Evolutionary conservation across 2,113 vertebrate species (phyloP).

Genomic region (Etia nguti): DNA sequence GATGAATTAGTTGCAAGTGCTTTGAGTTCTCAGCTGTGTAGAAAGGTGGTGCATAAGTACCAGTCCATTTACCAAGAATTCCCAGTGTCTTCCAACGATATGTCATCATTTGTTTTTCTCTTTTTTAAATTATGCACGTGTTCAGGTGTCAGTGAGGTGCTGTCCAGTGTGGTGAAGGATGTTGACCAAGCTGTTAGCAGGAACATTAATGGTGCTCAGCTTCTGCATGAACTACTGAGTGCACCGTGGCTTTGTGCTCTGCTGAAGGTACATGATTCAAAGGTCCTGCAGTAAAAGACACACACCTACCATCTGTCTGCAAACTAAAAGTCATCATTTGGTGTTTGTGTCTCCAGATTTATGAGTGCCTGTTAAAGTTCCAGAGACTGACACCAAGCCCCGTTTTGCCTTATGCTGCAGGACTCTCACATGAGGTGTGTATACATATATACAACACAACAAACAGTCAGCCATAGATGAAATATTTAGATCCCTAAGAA

Average conservation of each 20-base stretch:
- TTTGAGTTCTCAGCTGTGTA: not conserved
- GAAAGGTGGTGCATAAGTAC: not conserved
- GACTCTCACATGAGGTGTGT: slow-evolving; percentile 76
- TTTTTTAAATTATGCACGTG: not conserved
- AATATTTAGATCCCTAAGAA: not conserved
- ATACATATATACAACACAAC: not conserved
- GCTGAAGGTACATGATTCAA: slow-evolving; percentile 73
- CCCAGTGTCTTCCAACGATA: not conserved
- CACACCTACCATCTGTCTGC: not conserved
- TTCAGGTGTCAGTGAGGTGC: slow-evolving; percentile 74
- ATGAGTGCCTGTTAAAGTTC: slow-evolving; percentile 82
- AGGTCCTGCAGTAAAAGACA: not conserved
- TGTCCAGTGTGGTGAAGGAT: slow-evolving; percentile 78
- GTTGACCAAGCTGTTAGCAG: slow-evolving; percentile 74
- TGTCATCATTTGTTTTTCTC: not conserved
- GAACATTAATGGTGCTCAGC: slow-evolving; percentile 73
- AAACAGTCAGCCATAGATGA: not conserved
- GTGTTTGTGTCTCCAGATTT: slow-evolving; percentile 76
- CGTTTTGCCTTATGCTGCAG: slow-evolving; percentile 63
- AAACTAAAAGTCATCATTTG: not conserved
- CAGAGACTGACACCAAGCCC: slow-evolving; percentile 69
- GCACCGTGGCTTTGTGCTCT: slow-evolving; percentile 84
- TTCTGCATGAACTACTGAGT: slow-evolving; percentile 83
- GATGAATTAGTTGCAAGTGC: not conserved
- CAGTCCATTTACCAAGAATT: not conserved